Base-by-base conservation (phyloP, 1,140 invertebrate species). In the Nephila pilipes region DNA sequence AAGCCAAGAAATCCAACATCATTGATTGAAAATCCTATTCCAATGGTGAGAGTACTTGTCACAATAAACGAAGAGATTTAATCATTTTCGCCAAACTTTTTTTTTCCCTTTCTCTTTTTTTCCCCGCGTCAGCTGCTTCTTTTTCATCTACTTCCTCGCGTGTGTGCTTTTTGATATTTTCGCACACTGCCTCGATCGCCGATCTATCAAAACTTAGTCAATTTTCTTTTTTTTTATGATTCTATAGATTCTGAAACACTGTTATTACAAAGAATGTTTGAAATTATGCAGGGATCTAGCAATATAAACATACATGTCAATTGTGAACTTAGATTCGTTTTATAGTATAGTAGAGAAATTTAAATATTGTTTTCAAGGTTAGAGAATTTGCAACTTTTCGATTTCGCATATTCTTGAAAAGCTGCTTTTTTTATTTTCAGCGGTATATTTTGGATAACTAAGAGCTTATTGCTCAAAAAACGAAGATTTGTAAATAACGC, bases 51-150 rank as follows among this genome's bases (percentile, higher is more conserved):
- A 85, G 83, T 60, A 85, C 54, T 85, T 85, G 57, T 85, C 83
- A 60, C 83, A 60, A 85, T 29, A 85, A 60, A 38, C 83, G 57
- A 85, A 57, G 83, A 85, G 83, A 85, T 85, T 85, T 85, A 85
- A 85, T 85, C 83, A 85, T 85, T 85, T 85, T 85, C 83, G 83
- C 46, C 83, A n/a, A 20, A 1, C 18, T 54, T 46, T 55, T 54
- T 81, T n/a, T n/a, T 55, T 83, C 63, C 14, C 25, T 65, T 85
- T 85, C 55, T 4, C 38, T 25, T 8, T 85, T 14, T 85, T 20
- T 57, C 10, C 25, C 81, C 16, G 1, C 38, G 25, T 25, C 58
- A n/a, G n/a, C n/a, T 46, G 18, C 58, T 60, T 16, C 69, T 32
- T 75, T 75, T 75, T 75, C 69, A 75, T 75, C 69, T 75, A 75